A percentile compares a stretch with the other conserved stretches of the same genome.
Evolutionary conservation across 2,797 vertebrate genomes (phyloP).

Genomic region (Margarornis squamiger): DNA sequence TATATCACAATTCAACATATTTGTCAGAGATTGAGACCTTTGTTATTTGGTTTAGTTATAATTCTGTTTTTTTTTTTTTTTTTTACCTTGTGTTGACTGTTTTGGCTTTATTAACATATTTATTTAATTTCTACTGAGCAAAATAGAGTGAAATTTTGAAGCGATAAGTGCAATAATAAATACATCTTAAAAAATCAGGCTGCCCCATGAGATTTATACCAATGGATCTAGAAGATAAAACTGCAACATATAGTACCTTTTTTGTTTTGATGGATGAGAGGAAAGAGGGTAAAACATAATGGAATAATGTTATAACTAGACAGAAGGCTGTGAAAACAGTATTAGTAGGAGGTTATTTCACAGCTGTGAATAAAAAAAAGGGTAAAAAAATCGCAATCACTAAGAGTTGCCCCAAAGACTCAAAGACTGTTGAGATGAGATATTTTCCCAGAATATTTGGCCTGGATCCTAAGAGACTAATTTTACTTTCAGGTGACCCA

Average conservation of each 20-base stretch:
- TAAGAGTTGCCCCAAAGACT: background rate
- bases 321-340: background rate
- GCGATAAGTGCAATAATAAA: background rate
- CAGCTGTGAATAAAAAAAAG: background rate
- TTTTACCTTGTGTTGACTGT: background rate
- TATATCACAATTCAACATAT: background rate
- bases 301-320: background rate
- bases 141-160: background rate
- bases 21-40: background rate
- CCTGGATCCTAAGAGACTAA: constrained; percentile 17
- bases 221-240: background rate
- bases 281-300: background rate
- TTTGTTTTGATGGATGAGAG: background rate
- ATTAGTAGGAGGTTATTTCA: background rate
- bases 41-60: background rate
- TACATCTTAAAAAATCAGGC: background rate
- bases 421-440: background rate
- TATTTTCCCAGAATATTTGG: constrained; percentile 8
- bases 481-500: constrained; percentile 50
- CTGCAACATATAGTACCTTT: background rate
- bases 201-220: background rate
- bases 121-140: background rate
- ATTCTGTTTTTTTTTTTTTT: background rate
- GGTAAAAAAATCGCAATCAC: background rate
- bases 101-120: background rate